Percentiles rank a stretch among this genome's conserved stretches.
Evolutionary conservation across 2,113 vertebrate genomes (phyloP).

Genomic region (Cyprinodon variegatus): DNA sequence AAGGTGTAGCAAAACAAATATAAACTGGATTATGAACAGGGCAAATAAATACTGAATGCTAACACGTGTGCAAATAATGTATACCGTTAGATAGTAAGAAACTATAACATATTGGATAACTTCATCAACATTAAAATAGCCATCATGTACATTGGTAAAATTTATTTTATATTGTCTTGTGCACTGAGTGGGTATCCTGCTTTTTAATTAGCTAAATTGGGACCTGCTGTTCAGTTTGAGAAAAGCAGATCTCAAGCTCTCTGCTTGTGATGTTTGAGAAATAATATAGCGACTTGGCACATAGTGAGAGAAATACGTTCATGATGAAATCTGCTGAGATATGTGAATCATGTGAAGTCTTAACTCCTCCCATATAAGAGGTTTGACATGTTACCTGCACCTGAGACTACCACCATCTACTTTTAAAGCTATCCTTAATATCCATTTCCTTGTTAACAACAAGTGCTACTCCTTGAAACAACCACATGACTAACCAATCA

Average conservation of each 20-base stretch:
- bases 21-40: neutral
- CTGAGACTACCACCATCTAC: conserved; percentile 11
- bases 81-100: neutral
- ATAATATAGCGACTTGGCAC: neutral
- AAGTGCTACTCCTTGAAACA: no score
- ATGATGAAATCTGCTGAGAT: conserved; percentile 35
- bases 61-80: neutral
- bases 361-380: conserved; percentile 10
- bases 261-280: neutral
- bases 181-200: neutral
- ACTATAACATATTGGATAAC: neutral
- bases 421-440: no score
- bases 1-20: neutral
- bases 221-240: neutral
- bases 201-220: neutral
- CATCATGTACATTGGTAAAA: neutral
- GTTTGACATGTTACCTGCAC: conserved; percentile 9
- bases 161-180: neutral
- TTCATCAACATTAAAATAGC: neutral
- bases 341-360: neutral
- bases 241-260: conserved; percentile 1
- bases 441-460: no score
- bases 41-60: neutral
- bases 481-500: no score
- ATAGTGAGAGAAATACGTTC: neutral